These are phyloP conservation scores for Argyresthia albistria DNA, from an alignment of 2,888 invertebrate genomes.

Conservation along the genomic window DNA sequence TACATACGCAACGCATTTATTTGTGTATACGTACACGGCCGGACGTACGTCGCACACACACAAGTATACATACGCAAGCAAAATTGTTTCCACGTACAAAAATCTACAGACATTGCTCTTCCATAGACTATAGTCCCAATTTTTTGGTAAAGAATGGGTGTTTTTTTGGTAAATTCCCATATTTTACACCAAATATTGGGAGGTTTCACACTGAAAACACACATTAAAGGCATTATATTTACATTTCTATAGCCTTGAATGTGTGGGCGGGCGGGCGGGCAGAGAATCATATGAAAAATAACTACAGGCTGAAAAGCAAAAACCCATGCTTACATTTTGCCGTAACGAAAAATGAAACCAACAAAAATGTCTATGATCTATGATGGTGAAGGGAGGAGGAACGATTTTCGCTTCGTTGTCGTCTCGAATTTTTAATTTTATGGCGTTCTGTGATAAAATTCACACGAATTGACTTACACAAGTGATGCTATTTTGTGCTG, in stretches of 20 bases:
- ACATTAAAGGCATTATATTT: too few species aligned
- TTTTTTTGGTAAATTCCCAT: too few species aligned
- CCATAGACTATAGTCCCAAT: too few species aligned
- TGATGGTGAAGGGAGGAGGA: slow-evolving; percentile 52
- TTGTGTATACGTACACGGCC: too few species aligned
- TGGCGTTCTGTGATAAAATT: slow-evolving; percentile 47
- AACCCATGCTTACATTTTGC: background rate
- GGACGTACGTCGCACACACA: too few species aligned
- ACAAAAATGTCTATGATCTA: slow-evolving; percentile 25
- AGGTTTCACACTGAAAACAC: too few species aligned
- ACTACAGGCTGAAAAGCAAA: background rate
- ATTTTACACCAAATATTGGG: too few species aligned
- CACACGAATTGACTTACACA: slow-evolving; percentile 39
- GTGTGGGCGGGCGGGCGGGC: too few species aligned
- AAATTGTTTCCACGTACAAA: background rate
- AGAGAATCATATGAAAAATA: background rate
- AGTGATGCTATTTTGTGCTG: slow-evolving; percentile 42
- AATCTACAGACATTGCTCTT: background rate
- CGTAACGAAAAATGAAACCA: background rate
- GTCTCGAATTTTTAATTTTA: slow-evolving; percentile 43
- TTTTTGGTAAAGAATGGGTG: too few species aligned
- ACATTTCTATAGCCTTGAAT: too few species aligned
- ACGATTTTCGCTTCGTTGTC: slow-evolving; percentile 64
- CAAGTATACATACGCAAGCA: background rate
- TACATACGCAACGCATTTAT: slow-evolving; percentile 21